Evolutionary conservation across 1,140 invertebrate species (phyloP), one percentile per base, ranked within the genome.

Genomic region (Drosophila nikananu): DNA sequence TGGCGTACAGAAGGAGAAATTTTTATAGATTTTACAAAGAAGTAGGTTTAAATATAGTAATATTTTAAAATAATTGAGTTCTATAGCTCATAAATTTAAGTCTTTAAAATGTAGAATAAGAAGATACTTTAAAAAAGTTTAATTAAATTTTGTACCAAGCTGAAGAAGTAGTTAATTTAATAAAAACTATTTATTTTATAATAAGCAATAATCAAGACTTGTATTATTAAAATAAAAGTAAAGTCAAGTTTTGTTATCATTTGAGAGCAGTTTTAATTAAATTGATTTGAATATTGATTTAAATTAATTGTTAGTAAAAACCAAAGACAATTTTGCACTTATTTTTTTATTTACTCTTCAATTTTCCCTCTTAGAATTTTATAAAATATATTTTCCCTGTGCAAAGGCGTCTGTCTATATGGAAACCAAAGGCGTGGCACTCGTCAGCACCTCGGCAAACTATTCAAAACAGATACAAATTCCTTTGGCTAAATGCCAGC

Each of bases 391-490:
- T 55, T 37, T 37, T n/a, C 7, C 15, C 52, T 12, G 32, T 55
- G 52, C 32, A 55, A 37, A 55, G 32, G 32, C 21, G 8, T 37
- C 21, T 23, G 5, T n/a, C n/a, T 51, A 27, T 54, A 35, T 21
- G 35, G 10, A 9, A 3, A 21, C 2, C 3, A 15, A 5, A 35
- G 63, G 63, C 63, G 63, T 65, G 63, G 59, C 59, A 62, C 68
- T 68, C 66, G 66, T 68, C 65, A 67, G 66, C 46, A 48, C 59
- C 42, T 67, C 64, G 54, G 48, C 46, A 80, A 87, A 87, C 84
- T 89, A 90, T 84, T 72, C 58, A 79, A 81, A 84, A 84, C 77
- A 90, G 74, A 89, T 84, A 84, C 84, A 83, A 90, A 89, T 89
- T 90, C 86, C 78, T 61, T 77, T 89, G 84, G 84, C 84, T 3